Conservation (phyloP, 2,113 vertebrate species). For the Myanophis thanlyinensis region DNA sequence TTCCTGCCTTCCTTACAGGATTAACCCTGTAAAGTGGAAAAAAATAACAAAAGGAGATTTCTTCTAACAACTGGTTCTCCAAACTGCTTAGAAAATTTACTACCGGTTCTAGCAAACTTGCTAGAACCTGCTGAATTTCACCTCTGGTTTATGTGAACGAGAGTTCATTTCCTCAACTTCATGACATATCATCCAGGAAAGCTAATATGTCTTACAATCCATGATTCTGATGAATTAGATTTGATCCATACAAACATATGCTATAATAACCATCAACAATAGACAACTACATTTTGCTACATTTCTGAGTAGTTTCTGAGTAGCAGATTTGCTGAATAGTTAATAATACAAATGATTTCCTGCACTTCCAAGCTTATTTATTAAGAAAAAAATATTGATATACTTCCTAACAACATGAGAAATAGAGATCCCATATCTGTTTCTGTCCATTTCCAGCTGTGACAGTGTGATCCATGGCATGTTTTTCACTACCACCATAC, state of each 20-base stretch:
- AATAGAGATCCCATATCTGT: neutral
- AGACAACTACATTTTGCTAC: neutral
- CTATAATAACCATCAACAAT: neutral
- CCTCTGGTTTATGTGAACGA: neutral
- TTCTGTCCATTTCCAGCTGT: constrained; percentile 1
- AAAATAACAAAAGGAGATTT: too few species aligned
- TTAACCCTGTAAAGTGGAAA: too few species aligned
- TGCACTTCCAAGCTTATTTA: constrained; percentile 51
- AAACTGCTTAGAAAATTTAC: too few species aligned
- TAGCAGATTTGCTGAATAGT: constrained; percentile 16
- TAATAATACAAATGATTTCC: constrained; percentile 65
- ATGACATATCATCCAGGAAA: neutral
- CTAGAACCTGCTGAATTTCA: too few species aligned
- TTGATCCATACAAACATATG: neutral
- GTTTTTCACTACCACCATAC: neutral
- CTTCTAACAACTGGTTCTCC: too few species aligned
- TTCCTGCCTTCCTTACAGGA: too few species aligned
- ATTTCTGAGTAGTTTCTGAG: too few species aligned
- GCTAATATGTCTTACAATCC: neutral
- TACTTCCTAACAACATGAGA: constrained; percentile 23
- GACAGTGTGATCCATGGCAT: constrained; percentile 33
- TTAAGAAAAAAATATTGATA: constrained; percentile 36
- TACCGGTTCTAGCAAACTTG: too few species aligned
- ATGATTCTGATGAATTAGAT: neutral
- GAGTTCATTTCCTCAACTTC: neutral